Evolutionary conservation across 2,797 vertebrate genomes (phyloP), one percentile per base, ranked within the genome.

Genomic region (Microctenopoma steveboyesi): DNA sequence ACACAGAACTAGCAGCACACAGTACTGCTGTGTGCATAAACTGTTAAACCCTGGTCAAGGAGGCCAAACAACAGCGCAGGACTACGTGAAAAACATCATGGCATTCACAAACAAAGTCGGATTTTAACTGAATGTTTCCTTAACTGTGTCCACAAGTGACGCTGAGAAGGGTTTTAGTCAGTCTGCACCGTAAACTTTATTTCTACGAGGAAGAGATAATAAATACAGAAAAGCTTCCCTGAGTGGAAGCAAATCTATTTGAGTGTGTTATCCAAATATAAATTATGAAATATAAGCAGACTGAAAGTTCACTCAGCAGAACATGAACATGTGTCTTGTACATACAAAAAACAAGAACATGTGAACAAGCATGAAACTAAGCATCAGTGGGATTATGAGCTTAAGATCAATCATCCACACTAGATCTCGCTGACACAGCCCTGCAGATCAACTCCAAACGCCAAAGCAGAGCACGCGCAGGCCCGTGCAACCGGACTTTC

Each of bases 321-420:
- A 64, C 5, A 33, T 28, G 40, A 59, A 47, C 0, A 3, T 49
- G 25, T 35, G 30, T 66, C 71, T 43, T 54, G 47, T 50, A 25
- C n/a, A 15, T 16, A 69, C 46, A 72, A 52, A 28, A 72, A 66
- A 69, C 4, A 37, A 4, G 25, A 25, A 57, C 78, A 58, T 35
- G 57, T 52, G 14, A 74, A 60, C 61, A 64, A 59, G 66, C 76
- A 55, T 40, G 12, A 74, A 72, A 52, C 35, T 49, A 52, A 30
- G 28, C 76, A 58, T 56, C 40, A 40, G 51, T n/a, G 12, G 78
- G 74, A 79, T 82, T 84, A 66, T 55, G 62, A 69, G 55, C 55
- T 81, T 81, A 83, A 80, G 51, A 79, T 43, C 48, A 39, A 61
- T 16, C 60, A 28, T 49, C 52, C 49, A 69, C 67, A 64, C 35